Base-by-base conservation (phyloP, 2,888 invertebrate species). In the Nephrotoma guestfalica region DNA sequence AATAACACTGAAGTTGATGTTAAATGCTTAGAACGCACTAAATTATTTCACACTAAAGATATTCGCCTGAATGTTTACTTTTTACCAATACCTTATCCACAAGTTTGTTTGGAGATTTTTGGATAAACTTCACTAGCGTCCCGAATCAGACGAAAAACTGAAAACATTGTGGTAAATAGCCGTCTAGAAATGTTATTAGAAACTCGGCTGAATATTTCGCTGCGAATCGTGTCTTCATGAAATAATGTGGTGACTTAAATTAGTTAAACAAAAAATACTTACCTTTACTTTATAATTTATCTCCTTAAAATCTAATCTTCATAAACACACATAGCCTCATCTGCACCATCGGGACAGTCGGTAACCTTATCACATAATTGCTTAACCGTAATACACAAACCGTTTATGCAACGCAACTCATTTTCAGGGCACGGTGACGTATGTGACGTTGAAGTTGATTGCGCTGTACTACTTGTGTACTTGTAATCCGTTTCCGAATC, bases 341-440 rank as follows among this genome's bases (percentile, higher is more conserved):
- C 94, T 2, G 94, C 94, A 85, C 94, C 94, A 89, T 94, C 94
- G 0, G 93, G 91, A 89, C 94, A 94, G 90, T 94, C 94, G 86
- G 90, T 88, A 88, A 91, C 91, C 89, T 90, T 92, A 89, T 94
- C 94, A 89, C 94, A 94, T 43, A 94, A 92, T 88, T 94, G 94
- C 7, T 93, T 91, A 18, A 94, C 92, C 0, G 93, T 93, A 88
- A 94, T 94, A 89, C 94, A 94, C 87, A 93, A 92, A 41, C 94
- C 94, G 89, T 94, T 94, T 4, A 94, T 93, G 88, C 94, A 94
- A 87, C 94, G 92, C 86, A 94, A 90, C 88, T 94, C 93, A 0
- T 93, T 92, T 86, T 90, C 91, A 0, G 92, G 93, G 89, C 92
- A 94, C 0, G 93, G 92, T 0, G 93, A 93, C 0, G 91, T 90